Evolutionary conservation across 1,140 invertebrate genomes (phyloP).

Genomic region (Pemphigus obesinymphae): DNA sequence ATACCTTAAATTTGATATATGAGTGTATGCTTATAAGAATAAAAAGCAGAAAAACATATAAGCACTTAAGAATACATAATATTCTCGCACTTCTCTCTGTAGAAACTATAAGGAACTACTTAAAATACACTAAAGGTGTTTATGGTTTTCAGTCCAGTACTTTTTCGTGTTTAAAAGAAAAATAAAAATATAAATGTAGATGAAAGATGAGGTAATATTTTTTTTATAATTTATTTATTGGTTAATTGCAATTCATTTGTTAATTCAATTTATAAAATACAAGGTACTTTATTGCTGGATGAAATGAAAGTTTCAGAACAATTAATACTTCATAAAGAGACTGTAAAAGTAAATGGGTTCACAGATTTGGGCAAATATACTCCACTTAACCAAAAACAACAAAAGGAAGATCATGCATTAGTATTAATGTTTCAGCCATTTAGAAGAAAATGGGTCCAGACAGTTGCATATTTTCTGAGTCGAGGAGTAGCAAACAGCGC

Average conservation of each 20-base stretch:
- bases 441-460: neutral
- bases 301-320: neutral
- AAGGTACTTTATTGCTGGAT: neutral
- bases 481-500: neutral
- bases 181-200: neutral
- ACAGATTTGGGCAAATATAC: neutral
- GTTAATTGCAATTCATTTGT: neutral
- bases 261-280: neutral
- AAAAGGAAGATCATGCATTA: neutral
- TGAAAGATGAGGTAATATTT: neutral
- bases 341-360: neutral
- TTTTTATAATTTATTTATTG: neutral
- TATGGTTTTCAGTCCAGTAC: neutral
- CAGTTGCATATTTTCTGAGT: neutral
- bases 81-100: neutral
- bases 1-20: neutral
- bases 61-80: neutral
- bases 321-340: neutral
- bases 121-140: neutral
- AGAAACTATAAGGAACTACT: neutral
- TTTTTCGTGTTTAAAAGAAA: neutral
- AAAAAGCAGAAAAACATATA: no score
- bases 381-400: neutral
- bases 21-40: no score
- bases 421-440: neutral